Percentiles rank a stretch among this genome's conserved stretches.
Evolutionary conservation across 2,888 invertebrate genomes (phyloP).

Genomic region (Amphipoea lucens): DNA sequence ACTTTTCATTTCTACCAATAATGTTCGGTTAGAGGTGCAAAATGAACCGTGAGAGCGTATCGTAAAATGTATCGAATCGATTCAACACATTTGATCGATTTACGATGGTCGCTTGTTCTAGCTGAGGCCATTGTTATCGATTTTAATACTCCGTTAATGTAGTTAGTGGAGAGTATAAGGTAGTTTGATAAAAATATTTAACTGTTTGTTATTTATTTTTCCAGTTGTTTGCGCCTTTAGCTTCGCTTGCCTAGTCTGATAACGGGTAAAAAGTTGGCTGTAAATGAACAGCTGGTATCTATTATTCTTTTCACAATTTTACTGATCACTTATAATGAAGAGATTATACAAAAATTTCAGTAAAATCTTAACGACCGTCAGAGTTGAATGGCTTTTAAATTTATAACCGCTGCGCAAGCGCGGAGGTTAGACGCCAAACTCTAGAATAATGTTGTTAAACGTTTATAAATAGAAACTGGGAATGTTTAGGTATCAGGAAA

Average conservation of each 20-base stretch:
- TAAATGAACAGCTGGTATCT: background rate
- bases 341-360: constrained; percentile 51
- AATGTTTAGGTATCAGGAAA: constrained; percentile 59
- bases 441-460: constrained; percentile 58
- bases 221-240: background rate
- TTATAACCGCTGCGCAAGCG: constrained; percentile 56
- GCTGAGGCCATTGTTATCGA: constrained; percentile 68
- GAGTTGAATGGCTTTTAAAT: constrained; percentile 69
- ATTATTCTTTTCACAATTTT: constrained; percentile 17
- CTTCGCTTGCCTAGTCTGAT: background rate
- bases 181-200: background rate
- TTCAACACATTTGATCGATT: constrained; percentile 62
- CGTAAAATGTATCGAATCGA: constrained; percentile 63
- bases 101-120: constrained; percentile 66
- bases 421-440: constrained; percentile 61
- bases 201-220: background rate
- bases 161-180: background rate
- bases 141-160: constrained; percentile 52
- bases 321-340: constrained; percentile 22
- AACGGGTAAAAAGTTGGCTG: too few relatives aligned
- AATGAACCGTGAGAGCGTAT: constrained; percentile 64
- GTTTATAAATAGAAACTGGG: constrained; percentile 60
- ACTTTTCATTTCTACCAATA: constrained; percentile 66
- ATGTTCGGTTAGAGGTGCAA: constrained; percentile 44
- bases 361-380: constrained; percentile 56